Evolutionary conservation across 2,113 vertebrate genomes (phyloP).

Genomic region (Opisthocomus hoazin): DNA sequence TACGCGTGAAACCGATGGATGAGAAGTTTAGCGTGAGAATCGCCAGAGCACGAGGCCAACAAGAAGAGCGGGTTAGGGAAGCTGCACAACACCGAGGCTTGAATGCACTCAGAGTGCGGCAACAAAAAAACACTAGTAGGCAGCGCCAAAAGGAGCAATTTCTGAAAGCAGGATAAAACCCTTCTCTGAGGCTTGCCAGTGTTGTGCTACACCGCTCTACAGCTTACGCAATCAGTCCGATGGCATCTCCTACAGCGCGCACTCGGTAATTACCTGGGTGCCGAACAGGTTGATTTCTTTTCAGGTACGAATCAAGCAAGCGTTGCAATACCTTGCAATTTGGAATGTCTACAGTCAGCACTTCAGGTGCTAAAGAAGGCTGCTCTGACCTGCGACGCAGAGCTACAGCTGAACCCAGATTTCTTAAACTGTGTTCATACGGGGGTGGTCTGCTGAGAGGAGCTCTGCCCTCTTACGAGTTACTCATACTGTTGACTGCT

Average conservation of each 20-base stretch:
- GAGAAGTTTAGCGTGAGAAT: not conserved
- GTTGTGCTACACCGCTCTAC: not conserved
- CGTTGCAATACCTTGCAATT: not conserved
- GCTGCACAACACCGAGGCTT: not conserved
- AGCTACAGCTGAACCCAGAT: not conserved
- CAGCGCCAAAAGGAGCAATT: not conserved
- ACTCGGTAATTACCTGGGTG: slow-evolving; percentile 2
- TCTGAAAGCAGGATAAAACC: not conserved
- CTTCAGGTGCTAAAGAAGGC: not conserved
- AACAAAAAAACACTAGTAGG: not conserved
- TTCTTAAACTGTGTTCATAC: not conserved
- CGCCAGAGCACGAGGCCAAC: fast-evolving
- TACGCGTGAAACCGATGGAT: fast-evolving
- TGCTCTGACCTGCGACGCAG: not conserved
- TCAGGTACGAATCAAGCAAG: not conserved
- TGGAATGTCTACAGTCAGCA: not conserved
- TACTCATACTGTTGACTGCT: not conserved
- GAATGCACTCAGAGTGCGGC: not conserved
- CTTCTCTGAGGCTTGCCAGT: not conserved
- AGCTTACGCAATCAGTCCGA: not conserved
- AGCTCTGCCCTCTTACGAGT: not conserved
- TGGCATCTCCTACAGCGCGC: not conserved
- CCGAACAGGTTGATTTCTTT: not conserved
- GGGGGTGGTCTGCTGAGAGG: not conserved
- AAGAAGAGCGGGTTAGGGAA: not conserved